Conservation (phyloP, 2,797 vertebrate genomes). For the Pipistrellus pipistrellus region DNA sequence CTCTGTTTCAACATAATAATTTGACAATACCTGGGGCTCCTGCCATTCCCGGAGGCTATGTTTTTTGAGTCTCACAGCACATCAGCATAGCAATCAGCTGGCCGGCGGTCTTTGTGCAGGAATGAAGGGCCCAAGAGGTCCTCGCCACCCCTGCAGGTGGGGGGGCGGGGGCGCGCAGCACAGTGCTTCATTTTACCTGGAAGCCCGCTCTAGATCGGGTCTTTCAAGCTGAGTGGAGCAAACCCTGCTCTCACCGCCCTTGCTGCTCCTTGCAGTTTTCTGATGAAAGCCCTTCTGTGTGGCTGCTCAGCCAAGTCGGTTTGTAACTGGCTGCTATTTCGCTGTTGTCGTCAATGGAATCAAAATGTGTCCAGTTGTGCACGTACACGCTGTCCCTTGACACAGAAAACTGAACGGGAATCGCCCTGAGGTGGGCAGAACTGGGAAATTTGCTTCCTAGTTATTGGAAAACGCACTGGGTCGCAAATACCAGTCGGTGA, state of each 20-base stretch:
- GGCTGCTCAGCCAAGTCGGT: fast-evolving
- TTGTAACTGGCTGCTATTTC: too few relatives aligned
- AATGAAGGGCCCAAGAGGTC: neutral
- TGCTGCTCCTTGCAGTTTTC: neutral
- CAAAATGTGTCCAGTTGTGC: fast-evolving
- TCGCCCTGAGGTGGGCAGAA: neutral
- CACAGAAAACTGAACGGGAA: fast-evolving
- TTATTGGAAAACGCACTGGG: neutral
- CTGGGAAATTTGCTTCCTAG: fast-evolving
- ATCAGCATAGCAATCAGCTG: neutral
- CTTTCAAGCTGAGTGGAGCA: fast-evolving
- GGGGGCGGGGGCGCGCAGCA: fast-evolving
- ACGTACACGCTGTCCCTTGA: neutral
- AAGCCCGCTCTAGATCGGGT: fast-evolving
- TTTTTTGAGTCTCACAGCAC: neutral
- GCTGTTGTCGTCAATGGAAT: neutral
- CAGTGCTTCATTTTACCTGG: neutral
- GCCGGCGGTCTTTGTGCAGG: neutral
- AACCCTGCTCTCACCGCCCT: fast-evolving
- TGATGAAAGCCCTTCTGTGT: neutral
- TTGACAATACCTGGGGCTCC: neutral
- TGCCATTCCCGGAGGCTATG: neutral
- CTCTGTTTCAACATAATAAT: neutral
- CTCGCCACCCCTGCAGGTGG: fast-evolving
- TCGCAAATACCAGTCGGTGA: fast-evolving